Conservation (phyloP, 2,888 invertebrate genomes). For the Tetrapedia diversipes region DNA sequence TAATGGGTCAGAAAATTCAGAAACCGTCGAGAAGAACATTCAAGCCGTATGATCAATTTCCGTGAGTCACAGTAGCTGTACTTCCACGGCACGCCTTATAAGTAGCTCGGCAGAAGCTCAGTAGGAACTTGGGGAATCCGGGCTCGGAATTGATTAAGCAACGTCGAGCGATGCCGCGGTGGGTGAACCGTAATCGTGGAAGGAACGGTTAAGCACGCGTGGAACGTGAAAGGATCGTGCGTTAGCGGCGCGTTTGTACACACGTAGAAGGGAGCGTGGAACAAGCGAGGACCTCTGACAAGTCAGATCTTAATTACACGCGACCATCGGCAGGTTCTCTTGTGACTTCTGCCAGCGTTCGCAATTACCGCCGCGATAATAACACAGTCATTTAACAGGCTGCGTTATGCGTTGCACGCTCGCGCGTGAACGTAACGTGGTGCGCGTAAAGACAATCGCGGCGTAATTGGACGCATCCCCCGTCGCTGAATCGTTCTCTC, state of each 20-base stretch:
- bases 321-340: conserved; percentile 65
- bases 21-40: too few relatives aligned
- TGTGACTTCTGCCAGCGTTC: conserved; percentile 58
- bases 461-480: conserved; percentile 32
- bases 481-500: conserved; percentile 10
- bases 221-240: conserved; percentile 68
- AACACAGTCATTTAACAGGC: conserved; percentile 54
- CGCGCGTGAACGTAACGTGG: conserved; percentile 7
- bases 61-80: too few relatives aligned
- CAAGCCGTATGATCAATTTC: too few relatives aligned
- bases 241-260: conserved; percentile 56
- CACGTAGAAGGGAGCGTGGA: conserved; percentile 43
- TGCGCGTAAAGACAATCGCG: conserved; percentile 39
- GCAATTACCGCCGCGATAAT: conserved; percentile 59
- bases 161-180: conserved; percentile 48
- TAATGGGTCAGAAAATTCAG: too few relatives aligned
- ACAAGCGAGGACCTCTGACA: conserved; percentile 65
- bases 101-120: conserved; percentile 11
- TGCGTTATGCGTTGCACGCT: not conserved
- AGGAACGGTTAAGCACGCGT: conserved; percentile 53
- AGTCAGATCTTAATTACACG: conserved; percentile 77
- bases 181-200: conserved; percentile 53
- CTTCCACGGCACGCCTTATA: conserved; percentile 6
- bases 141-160: conserved; percentile 59
- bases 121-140: conserved; percentile 45